A percentile compares a stretch with the other conserved stretches of the same genome.
These are phyloP conservation scores for Tenthredo amoena DNA, from an alignment of 2,888 invertebrate genomes.

Conservation along the genomic window DNA sequence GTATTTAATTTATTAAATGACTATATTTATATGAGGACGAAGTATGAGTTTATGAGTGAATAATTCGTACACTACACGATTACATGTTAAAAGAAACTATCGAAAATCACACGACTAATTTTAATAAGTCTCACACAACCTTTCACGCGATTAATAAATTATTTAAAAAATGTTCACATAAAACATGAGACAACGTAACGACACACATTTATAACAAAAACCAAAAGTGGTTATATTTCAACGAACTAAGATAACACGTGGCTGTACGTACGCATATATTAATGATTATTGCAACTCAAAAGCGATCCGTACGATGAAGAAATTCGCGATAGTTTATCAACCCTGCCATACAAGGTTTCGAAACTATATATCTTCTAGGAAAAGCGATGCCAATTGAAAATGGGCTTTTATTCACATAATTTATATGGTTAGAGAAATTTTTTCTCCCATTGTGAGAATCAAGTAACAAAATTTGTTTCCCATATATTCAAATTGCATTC, in stretches of 20 bases:
- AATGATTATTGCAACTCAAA: slow-evolving; percentile 13
- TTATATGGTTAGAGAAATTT: background rate
- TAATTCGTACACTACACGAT: slow-evolving; percentile 47
- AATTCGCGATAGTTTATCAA: background rate
- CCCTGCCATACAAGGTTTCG: background rate
- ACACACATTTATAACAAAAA: slow-evolving; percentile 46
- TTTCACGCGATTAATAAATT: slow-evolving; percentile 45
- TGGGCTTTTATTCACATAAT: background rate
- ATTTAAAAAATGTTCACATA: background rate
- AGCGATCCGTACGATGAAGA: background rate
- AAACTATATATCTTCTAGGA: background rate
- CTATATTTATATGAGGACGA: slow-evolving; percentile 23
- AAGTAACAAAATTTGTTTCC: background rate
- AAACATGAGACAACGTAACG: slow-evolving; percentile 39
- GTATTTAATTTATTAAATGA: slow-evolving; percentile 25
- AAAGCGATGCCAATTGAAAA: slow-evolving; percentile 7
- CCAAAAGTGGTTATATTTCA: slow-evolving; percentile 35
- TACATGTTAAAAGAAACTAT: slow-evolving; percentile 21
- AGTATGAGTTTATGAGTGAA: slow-evolving; percentile 36
- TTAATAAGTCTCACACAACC: slow-evolving; percentile 40
- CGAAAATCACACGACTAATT: slow-evolving; percentile 46
- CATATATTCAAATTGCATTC: slow-evolving; percentile 16
- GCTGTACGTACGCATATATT: background rate
- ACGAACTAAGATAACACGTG: background rate
- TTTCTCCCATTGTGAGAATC: background rate